Base-by-base conservation (phyloP, 2,113 vertebrate species). In the Melanerpes aurifrons region DNA sequence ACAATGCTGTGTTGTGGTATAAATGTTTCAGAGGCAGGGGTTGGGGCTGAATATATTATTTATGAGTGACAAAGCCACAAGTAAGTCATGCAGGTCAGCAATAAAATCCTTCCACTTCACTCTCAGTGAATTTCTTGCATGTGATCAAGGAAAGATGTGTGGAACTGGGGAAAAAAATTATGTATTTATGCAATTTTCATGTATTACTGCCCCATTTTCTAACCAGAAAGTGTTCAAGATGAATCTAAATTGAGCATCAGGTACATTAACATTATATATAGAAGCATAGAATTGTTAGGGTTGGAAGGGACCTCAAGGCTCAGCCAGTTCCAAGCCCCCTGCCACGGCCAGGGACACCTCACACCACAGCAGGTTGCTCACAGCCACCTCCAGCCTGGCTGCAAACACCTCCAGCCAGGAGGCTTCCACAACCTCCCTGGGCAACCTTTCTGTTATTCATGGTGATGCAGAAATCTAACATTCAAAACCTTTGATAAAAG, bases 21-120 rank as follows among this genome's bases (percentile, higher is more conserved):
- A 94, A 97, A 97, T 95, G 94, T 97, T 97, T 97, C 93, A 96
- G 94, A 96, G 96, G 84, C 92, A 96, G 72, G 84, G 94, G 59
- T 57, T 85, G 81, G 78, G 86, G 75, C 87, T 89, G 78, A 74
- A 92, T 97, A 92, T 66, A 96, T 97, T 94, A 97, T 97, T 97
- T 94, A 96, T 85, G 56, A 96, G 78, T 80, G 79, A 89, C 77
- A 95, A 94, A 96, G 67, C 94, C 92, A 95, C 89, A 92, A 95
- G 53, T 93, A 83, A 95, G 87, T 95, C 94, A 84, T 73, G 78
- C 95, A 80, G 95, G 94, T 90, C 96, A 95, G 92, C 86, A 82
- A 86, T 86, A 94, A 95, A 96, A 93, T 89, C 85, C 66, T 94
- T 94, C 43, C 57, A 32, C 13, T 82, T 78, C 84, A 91, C 26